A percentile compares a stretch with the other conserved stretches of the same genome.
These are phyloP conservation scores for Cantharis rustica DNA, from an alignment of 2,888 invertebrate genomes.

Conservation along the genomic window DNA sequence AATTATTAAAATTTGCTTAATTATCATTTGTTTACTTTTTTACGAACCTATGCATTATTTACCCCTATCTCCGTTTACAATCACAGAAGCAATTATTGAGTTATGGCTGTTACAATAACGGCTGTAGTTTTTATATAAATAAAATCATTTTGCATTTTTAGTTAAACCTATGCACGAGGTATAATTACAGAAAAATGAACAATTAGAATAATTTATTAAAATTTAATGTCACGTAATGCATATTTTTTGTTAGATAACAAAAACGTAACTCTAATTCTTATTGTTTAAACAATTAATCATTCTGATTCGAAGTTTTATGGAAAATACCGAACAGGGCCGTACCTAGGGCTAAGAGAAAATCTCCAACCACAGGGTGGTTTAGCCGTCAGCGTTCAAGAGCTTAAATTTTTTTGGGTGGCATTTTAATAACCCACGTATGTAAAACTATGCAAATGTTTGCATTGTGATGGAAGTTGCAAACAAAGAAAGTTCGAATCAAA, in stretches of 20 bases:
- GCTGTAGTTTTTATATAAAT: background rate
- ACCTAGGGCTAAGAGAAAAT: no score
- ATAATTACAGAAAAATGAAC: background rate
- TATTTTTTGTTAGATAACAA: background rate
- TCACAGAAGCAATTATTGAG: background rate
- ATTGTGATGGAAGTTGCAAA: background rate
- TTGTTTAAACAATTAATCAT: background rate
- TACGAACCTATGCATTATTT: background rate
- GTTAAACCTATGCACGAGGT: background rate
- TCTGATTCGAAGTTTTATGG: background rate
- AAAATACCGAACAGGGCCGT: no score
- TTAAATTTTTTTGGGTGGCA: no score
- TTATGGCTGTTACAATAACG: background rate
- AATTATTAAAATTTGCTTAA: background rate
- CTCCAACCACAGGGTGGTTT: no score
- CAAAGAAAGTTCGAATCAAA: background rate
- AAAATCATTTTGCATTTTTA: background rate
- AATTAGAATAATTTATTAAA: background rate
- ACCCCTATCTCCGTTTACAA: background rate
- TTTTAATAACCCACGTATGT: no score
- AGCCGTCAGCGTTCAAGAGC: no score
- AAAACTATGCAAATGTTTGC: background rate
- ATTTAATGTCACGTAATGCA: background rate
- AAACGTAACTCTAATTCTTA: background rate
- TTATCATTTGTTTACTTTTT: background rate